Conservation (phyloP, 2,888 invertebrate genomes). For the Penaeus monodon region DNA sequence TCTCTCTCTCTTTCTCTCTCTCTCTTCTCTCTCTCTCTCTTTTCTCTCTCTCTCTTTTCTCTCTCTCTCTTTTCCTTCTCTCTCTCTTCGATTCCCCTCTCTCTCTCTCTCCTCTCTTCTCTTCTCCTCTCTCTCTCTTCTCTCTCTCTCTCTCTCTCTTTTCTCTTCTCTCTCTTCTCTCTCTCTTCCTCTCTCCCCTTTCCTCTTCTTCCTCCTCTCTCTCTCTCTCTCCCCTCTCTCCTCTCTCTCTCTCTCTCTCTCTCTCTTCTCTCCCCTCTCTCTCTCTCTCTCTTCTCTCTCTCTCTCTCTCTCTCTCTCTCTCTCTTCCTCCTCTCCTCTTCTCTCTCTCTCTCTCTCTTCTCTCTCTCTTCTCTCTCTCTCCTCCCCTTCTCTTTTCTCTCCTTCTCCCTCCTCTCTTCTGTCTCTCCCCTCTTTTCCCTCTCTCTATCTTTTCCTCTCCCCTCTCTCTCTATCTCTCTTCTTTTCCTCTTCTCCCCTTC, state of each 20-base stretch:
- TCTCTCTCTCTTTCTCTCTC: too few species aligned
- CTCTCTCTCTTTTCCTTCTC: too few species aligned
- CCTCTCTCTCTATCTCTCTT: constrained; percentile 8
- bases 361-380: neutral
- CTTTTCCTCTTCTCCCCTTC: neutral
- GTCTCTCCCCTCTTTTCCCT: too few species aligned
- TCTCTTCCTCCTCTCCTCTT: neutral
- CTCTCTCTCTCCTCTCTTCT: neutral
- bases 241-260: too few species aligned
- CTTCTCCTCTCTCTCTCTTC: neutral
- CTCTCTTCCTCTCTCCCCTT: too few species aligned
- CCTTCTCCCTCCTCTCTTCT: too few species aligned
- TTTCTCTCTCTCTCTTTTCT: neutral
- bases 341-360: accelerated
- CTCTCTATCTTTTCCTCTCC: neutral
- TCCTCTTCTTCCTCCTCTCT: too few species aligned
- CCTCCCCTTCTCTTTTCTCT: neutral
- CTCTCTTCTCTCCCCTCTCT: too few species aligned
- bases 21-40: neutral
- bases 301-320: constrained; percentile 1
- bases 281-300: too few species aligned
- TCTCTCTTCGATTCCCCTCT: neutral
- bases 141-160: neutral
- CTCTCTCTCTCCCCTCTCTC: too few species aligned
- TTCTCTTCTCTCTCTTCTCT: too few species aligned